Evolutionary conservation across 2,888 invertebrate species (phyloP), one percentile per base, ranked within the genome.

Genomic region (Operophtera brumata): DNA sequence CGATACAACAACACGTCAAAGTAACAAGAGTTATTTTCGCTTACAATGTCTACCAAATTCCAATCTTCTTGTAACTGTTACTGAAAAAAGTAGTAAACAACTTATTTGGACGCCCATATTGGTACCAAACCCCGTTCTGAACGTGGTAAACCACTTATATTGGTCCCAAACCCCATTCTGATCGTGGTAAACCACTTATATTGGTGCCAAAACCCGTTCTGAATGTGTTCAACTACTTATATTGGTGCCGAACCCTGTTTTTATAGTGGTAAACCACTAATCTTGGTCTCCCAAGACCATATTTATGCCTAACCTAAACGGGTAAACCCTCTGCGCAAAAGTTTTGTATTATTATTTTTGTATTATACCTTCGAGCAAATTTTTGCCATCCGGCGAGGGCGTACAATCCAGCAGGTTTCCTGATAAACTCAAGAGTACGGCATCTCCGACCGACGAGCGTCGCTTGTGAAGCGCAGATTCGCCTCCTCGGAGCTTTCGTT

Each of bases 321-420:
- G n/a, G n/a, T n/a, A n/a, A n/a, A 20, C 7, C 0, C 8, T 2
- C 9, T 6, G 8, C 7, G 28, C 8, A 30, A 6, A 8, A 28
- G 8, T 28, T 30, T 9, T 30, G 7, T 30, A 6, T 8, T 6
- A 30, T 7, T 30, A 2, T 9, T 30, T 30, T 9, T 7, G 7
- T 30, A 30, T 30, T 13, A 13, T 30, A 90, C 91, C 91, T 77
- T 92, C 92, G 0, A 91, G 74, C 35, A 91, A 70, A 64, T 91
- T 91, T 68, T 91, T 91, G 64, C 93, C 94, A 67, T 95, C 95
- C 1, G 96, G 96, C 82, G 96, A 95, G 47, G 94, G 92, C 47
- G 97, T 97, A 71, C 95, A 95, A 79, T 98, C 98, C 62, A 98
- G 92, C 81, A 97, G 95, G 69, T 97, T 97, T 30, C 95, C 96